Evolutionary conservation across 37 sponge, comb jelly and placozoan species (phyloP).

Genomic region (Chondrosia reniformis): DNA sequence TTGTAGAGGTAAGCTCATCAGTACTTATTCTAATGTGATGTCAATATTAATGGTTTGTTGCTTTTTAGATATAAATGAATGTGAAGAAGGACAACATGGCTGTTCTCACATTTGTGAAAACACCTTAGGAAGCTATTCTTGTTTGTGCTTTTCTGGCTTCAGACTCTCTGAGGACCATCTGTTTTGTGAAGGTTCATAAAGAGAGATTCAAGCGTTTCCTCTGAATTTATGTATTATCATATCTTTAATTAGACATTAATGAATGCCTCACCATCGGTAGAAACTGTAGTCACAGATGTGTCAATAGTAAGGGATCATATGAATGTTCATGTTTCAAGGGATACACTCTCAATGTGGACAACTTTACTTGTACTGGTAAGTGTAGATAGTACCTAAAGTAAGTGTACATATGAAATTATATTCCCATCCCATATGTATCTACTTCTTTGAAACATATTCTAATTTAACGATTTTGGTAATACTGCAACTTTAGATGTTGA

Average conservation of each 20-base stretch:
- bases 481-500: not conserved
- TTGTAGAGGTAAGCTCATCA: too few relatives aligned
- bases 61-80: not conserved
- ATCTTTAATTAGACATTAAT: constrained; percentile 16
- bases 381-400: not conserved
- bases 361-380: not conserved
- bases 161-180: too few relatives aligned
- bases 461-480: too few relatives aligned
- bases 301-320: constrained; percentile 13
- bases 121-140: not conserved
- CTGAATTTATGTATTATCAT: too few relatives aligned
- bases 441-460: too few relatives aligned
- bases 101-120: not conserved
- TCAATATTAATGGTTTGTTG: too few relatives aligned
- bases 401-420: too few relatives aligned
- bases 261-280: not conserved
- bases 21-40: too few relatives aligned
- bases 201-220: too few relatives aligned
- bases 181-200: too few relatives aligned
- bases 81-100: not conserved
- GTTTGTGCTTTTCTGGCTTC: not conserved
- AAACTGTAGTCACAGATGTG: constrained; percentile 1
- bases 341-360: not conserved
- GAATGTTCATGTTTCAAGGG: not conserved
- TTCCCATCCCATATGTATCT: too few relatives aligned